These are phyloP conservation scores for Leptopterna dolabrata DNA, from an alignment of 2,888 invertebrate genomes.

Conservation along the genomic window DNA sequence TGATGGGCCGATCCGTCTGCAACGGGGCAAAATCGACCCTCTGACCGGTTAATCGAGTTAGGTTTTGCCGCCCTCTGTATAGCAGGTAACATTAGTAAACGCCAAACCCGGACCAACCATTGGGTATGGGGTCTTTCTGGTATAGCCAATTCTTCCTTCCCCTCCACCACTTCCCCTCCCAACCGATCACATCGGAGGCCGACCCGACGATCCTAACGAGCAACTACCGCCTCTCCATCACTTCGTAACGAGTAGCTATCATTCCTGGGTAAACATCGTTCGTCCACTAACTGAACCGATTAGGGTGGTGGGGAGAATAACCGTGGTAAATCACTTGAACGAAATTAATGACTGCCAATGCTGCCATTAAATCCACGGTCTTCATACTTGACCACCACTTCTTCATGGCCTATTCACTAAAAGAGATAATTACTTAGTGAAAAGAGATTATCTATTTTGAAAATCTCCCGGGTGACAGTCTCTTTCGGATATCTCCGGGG, in stretches of 20 bases:
- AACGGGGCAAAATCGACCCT: neutral
- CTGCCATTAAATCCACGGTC: too few relatives aligned
- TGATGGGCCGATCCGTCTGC: conserved; percentile 5
- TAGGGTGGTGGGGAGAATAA: neutral
- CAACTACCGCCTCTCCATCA: neutral
- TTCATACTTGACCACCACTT: too few relatives aligned
- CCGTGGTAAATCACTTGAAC: neutral
- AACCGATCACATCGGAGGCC: neutral
- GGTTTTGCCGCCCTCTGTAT: conserved; percentile 19
- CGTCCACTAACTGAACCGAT: neutral
- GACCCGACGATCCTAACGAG: neutral
- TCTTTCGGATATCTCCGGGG: too few relatives aligned
- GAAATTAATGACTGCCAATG: too few relatives aligned
- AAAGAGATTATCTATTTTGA: too few relatives aligned
- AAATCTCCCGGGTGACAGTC: too few relatives aligned
- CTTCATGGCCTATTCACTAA: too few relatives aligned
- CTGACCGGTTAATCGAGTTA: conserved; percentile 48
- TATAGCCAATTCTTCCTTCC: neutral
- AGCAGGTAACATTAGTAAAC: conserved; percentile 42
- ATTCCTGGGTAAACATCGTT: neutral
- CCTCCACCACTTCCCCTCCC: neutral
- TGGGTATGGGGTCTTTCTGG: neutral
- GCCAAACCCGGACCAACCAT: neutral
- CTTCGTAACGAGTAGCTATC: conserved; percentile 11
- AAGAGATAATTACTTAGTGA: too few relatives aligned